Evolutionary conservation across 2,888 invertebrate species (phyloP).

Genomic region (Ichneumon xanthorius): DNA sequence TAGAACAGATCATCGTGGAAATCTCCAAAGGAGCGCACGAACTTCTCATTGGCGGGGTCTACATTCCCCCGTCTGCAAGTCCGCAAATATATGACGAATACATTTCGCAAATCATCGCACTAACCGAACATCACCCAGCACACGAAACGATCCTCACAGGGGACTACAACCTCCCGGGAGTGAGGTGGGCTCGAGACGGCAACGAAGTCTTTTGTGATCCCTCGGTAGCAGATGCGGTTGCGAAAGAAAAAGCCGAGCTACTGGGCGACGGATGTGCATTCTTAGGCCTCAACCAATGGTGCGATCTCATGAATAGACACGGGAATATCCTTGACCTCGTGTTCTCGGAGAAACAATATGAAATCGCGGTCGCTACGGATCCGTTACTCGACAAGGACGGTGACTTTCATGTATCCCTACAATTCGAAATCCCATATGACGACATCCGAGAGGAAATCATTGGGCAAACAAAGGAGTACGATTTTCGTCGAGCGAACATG

Average conservation of each 20-base stretch:
- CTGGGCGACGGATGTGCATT: background rate
- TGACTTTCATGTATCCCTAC: background rate
- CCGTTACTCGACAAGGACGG: background rate
- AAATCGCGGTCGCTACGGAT: background rate
- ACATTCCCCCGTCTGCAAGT: no score
- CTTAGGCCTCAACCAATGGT: background rate
- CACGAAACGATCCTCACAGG: background rate
- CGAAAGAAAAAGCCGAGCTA: background rate
- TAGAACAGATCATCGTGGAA: no score
- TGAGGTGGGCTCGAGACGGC: background rate
- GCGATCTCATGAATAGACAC: background rate
- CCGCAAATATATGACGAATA: no score
- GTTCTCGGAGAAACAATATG: background rate
- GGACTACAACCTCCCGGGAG: background rate
- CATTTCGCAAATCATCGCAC: background rate
- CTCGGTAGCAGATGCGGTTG: background rate
- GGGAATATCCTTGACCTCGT: background rate
- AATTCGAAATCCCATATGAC: no score
- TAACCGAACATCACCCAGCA: background rate
- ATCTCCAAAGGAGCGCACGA: no score
- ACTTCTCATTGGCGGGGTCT: no score
- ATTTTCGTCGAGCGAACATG: no score
- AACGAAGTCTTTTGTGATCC: background rate
- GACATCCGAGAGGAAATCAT: no score
- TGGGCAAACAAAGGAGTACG: no score